Percentiles rank a stretch among this genome's conserved stretches.
phyloP scores from a whole-genome alignment of 2,113 vertebrate genomes.

The Platysternon megacephalum region DNA sequence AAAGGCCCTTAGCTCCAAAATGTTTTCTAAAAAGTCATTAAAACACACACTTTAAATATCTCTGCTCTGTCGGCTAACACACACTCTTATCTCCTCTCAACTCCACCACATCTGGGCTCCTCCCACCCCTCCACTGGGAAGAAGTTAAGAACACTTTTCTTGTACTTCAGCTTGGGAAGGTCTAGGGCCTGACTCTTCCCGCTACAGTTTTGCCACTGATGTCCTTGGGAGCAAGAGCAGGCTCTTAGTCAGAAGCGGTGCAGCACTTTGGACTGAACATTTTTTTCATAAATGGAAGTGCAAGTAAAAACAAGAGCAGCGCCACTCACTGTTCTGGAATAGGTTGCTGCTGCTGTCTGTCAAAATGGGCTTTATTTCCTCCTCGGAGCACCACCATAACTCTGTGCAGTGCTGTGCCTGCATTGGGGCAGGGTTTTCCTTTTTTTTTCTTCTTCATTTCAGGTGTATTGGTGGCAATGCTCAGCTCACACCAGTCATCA shows the following conservation, averaged over 20 bases:
- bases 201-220: background rate
- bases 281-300: background rate
- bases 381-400: background rate
- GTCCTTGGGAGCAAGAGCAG: background rate
- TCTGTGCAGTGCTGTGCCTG: background rate
- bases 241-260: background rate
- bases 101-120: background rate
- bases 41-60: too few species aligned
- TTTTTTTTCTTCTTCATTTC: background rate
- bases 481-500: background rate
- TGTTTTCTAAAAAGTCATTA: too few species aligned
- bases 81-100: background rate
- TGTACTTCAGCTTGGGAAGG: background rate
- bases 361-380: background rate
- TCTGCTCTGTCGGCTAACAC: background rate
- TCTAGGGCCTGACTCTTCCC: background rate
- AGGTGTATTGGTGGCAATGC: background rate
- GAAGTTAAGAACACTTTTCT: background rate
- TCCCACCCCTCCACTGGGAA: background rate
- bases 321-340: background rate
- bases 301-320: background rate
- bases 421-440: too few species aligned
- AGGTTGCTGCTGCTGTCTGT: too few species aligned
- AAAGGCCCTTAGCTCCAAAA: too few species aligned
- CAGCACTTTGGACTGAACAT: background rate